These are phyloP conservation scores for Cladopsammia gracilis DNA, from an alignment of 64 coral and sea anemone species.

Conservation along the genomic window DNA sequence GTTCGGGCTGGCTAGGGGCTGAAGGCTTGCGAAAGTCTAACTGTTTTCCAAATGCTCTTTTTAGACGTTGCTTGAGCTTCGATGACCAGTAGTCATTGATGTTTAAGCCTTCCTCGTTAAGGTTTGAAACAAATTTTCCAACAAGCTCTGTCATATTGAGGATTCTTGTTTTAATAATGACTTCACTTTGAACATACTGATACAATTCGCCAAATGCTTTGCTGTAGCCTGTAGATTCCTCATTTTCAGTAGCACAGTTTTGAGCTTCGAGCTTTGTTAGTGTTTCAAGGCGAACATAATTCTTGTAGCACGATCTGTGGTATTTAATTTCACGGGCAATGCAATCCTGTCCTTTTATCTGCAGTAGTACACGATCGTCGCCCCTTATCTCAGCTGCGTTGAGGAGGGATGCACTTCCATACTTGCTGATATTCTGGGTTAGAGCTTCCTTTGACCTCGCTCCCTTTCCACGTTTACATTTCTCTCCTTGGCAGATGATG, in stretches of 20 bases:
- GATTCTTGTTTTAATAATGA: slow-evolving; percentile 20
- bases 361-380: slow-evolving; percentile 34
- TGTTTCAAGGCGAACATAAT: too few relatives aligned
- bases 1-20: slow-evolving; percentile 40
- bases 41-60: too few relatives aligned
- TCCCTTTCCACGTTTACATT: neutral
- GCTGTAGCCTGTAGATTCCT: slow-evolving; percentile 29
- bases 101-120: slow-evolving; percentile 42
- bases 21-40: slow-evolving; percentile 50
- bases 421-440: slow-evolving; percentile 20
- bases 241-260: slow-evolving; percentile 18
- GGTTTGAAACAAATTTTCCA: slow-evolving; percentile 8
- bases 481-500: slow-evolving; percentile 36
- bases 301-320: slow-evolving; percentile 53
- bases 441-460: slow-evolving; percentile 43
- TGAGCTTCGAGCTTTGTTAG: slow-evolving; percentile 37
- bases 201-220: slow-evolving; percentile 58
- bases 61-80: slow-evolving; percentile 39
- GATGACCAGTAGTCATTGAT: slow-evolving; percentile 49
- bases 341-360: slow-evolving; percentile 11
- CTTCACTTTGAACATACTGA: slow-evolving; percentile 27
- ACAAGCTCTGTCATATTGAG: slow-evolving; percentile 53
- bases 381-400: slow-evolving; percentile 40
- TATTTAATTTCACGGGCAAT: slow-evolving; percentile 53
- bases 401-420: neutral